Conservation (phyloP, 2,888 invertebrate genomes). For the Sarcophaga rosellei region DNA sequence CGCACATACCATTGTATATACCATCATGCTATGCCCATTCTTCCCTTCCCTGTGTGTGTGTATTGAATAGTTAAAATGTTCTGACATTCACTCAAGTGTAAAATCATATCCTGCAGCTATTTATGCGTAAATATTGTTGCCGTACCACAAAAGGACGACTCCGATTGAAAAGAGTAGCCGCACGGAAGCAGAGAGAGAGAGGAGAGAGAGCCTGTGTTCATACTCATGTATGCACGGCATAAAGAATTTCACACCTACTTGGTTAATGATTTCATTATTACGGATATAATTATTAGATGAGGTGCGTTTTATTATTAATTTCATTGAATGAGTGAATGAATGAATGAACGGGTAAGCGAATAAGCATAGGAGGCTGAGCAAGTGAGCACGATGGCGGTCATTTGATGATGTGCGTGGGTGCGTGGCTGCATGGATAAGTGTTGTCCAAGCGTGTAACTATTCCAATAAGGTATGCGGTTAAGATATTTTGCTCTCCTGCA, state of each 20-base stretch:
- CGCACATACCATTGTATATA: not conserved
- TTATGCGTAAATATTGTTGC: slow-evolving; percentile 67
- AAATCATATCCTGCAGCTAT: slow-evolving; percentile 69
- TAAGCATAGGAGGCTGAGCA: not conserved
- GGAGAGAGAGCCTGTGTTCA: slow-evolving; percentile 5
- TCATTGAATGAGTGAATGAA: not conserved
- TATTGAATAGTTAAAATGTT: slow-evolving; percentile 65
- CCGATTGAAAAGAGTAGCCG: not conserved
- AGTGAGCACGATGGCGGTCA: not conserved
- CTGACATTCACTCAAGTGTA: slow-evolving; percentile 66
- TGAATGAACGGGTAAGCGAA: not conserved
- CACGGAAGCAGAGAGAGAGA: not conserved
- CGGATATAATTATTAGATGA: slow-evolving; percentile 36
- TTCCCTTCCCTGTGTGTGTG: not conserved
- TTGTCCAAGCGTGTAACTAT: slow-evolving; percentile 56
- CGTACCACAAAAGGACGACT: not conserved
- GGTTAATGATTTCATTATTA: slow-evolving; percentile 62
- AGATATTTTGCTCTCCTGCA: slow-evolving; percentile 38
- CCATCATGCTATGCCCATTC: not conserved
- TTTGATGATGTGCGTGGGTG: not conserved
- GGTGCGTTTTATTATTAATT: slow-evolving; percentile 25
- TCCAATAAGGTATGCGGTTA: slow-evolving; percentile 44
- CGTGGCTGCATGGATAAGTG: slow-evolving; percentile 15
- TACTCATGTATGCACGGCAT: not conserved
- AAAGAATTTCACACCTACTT: slow-evolving; percentile 65